Evolutionary conservation across 2,888 invertebrate species (phyloP).

Genomic region (Dolichomitus sp.): DNA sequence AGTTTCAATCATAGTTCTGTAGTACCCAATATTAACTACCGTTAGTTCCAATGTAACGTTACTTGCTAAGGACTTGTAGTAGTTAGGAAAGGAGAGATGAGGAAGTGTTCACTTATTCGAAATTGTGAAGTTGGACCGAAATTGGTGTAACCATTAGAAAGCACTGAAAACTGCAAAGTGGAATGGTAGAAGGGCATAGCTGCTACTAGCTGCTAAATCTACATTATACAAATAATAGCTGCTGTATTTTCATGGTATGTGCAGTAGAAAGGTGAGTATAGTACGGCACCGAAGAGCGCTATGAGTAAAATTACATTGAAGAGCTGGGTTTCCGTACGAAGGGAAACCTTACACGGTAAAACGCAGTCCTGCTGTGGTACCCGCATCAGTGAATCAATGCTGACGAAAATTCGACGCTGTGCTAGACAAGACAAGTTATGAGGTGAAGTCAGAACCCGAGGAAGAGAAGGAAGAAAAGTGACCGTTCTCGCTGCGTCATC

Average conservation of each 20-base stretch:
- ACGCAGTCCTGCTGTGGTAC: slow-evolving; percentile 32
- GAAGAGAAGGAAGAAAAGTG: slow-evolving; percentile 37
- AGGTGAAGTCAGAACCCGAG: slow-evolving; percentile 17
- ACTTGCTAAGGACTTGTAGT: slow-evolving; percentile 5
- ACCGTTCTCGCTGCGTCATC: slow-evolving; percentile 75
- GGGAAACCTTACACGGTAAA: slow-evolving; percentile 42
- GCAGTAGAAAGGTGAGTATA: background rate
- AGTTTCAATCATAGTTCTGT: background rate
- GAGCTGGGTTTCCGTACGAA: slow-evolving; percentile 24
- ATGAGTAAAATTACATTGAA: slow-evolving; percentile 26
- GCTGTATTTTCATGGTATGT: slow-evolving; percentile 32
- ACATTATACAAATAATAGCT: slow-evolving; percentile 5
- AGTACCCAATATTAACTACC: background rate
- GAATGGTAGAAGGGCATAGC: slow-evolving; percentile 20
- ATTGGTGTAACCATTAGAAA: slow-evolving; percentile 41
- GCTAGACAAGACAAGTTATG: slow-evolving; percentile 19
- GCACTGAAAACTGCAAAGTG: slow-evolving; percentile 40
- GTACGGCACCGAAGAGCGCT: slow-evolving; percentile 1
- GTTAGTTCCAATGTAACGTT: slow-evolving; percentile 10
- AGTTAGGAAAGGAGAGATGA: slow-evolving; percentile 11
- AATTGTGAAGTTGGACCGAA: slow-evolving; percentile 31
- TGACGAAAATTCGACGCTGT: slow-evolving; percentile 58
- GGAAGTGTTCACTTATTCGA: slow-evolving; percentile 9
- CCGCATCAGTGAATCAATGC: slow-evolving; percentile 53
- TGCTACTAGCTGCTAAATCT: slow-evolving; percentile 37